These are phyloP conservation scores for Serranus cabrilla DNA, from an alignment of 2,797 vertebrate species.

Conservation along the genomic window DNA sequence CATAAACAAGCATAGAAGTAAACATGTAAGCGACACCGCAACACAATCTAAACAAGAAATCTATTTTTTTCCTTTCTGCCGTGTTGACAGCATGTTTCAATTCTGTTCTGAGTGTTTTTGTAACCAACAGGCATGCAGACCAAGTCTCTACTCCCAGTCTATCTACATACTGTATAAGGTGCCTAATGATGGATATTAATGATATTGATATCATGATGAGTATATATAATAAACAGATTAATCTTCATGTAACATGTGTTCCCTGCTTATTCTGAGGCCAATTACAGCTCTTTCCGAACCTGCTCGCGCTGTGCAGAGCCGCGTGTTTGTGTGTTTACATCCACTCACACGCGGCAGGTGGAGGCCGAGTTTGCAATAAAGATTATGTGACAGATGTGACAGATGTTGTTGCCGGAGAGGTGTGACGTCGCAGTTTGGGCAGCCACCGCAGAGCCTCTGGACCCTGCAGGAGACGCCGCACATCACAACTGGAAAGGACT, in stretches of 20 bases:
- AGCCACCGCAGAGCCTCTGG: neutral
- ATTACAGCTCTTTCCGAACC: neutral
- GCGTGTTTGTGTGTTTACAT: slow-evolving; percentile 5
- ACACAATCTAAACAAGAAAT: slow-evolving; percentile 26
- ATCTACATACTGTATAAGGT: slow-evolving; percentile 70
- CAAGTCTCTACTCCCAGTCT: slow-evolving; percentile 56
- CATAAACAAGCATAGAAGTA: slow-evolving; percentile 27
- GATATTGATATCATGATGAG: slow-evolving; percentile 71
- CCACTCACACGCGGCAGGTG: neutral
- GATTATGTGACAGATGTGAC: slow-evolving; percentile 21
- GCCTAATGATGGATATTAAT: slow-evolving; percentile 77
- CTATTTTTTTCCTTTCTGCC: slow-evolving; percentile 32
- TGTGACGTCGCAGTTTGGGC: neutral
- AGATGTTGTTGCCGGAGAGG: slow-evolving; percentile 19
- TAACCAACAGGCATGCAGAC: slow-evolving; percentile 71
- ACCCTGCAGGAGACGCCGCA: slow-evolving; percentile 10
- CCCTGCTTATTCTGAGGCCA: slow-evolving; percentile 33
- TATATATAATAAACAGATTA: slow-evolving; percentile 78
- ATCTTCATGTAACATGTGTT: slow-evolving; percentile 49
- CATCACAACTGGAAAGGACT: slow-evolving; percentile 37
- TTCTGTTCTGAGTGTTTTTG: slow-evolving; percentile 65
- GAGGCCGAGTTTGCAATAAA: neutral
- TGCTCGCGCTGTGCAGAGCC: neutral
- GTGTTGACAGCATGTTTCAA: slow-evolving; percentile 66
- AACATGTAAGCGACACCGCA: slow-evolving; percentile 23